Percentiles rank a stretch among this genome's conserved stretches.
Conservation (phyloP, 2,113 vertebrate genomes). For the Alosa alosa region DNA sequence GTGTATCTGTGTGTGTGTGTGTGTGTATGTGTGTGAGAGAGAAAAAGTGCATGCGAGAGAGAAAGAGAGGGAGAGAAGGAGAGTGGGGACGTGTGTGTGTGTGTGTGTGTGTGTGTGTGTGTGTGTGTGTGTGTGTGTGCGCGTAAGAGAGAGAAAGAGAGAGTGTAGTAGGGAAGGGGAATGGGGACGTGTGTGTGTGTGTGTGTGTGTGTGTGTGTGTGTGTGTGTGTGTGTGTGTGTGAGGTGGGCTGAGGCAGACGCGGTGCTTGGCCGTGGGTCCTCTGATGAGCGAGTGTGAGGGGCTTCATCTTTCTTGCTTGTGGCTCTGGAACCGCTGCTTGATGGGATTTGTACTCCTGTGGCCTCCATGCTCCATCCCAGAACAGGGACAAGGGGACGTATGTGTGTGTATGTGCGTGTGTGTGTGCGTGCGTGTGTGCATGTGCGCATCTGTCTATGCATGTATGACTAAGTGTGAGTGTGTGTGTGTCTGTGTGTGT, state of each 20-base stretch:
- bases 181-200: neutral
- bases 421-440: neutral
- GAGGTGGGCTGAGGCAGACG: slow-evolving; percentile 39
- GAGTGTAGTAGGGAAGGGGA: neutral
- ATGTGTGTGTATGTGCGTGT: neutral
- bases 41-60: neutral
- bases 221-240: slow-evolving; percentile 38
- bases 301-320: slow-evolving; percentile 75
- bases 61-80: slow-evolving; percentile 42
- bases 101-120: slow-evolving; percentile 10
- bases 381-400: slow-evolving; percentile 36
- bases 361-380: slow-evolving; percentile 57
- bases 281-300: slow-evolving; percentile 57
- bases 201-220: slow-evolving; percentile 16
- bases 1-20: neutral
- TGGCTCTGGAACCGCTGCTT: slow-evolving; percentile 71
- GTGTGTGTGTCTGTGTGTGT: no score
- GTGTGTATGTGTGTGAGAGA: neutral
- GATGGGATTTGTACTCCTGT: slow-evolving; percentile 76
- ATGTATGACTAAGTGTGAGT: neutral
- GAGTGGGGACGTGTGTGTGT: slow-evolving; percentile 46
- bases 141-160: neutral
- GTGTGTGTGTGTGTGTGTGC: no score
- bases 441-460: neutral
- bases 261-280: slow-evolving; percentile 65